phyloP scores from a whole-genome alignment of 2,888 invertebrate species.

The Diachrysia chrysitis region DNA sequence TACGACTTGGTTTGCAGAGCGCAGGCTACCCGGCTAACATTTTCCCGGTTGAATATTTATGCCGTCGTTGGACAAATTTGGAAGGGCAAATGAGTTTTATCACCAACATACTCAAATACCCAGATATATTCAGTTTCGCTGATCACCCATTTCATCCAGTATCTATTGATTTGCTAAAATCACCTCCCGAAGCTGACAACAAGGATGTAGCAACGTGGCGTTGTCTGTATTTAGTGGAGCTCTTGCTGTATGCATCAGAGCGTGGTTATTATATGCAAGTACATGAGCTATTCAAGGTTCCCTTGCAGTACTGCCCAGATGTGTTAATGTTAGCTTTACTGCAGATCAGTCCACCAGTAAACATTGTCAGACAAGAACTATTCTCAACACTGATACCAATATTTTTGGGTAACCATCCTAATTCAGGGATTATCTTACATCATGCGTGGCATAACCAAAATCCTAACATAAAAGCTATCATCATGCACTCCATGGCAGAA shows the following conservation, averaged over 20 bases:
- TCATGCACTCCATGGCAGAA: constrained; percentile 99
- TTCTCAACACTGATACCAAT: constrained; percentile 96
- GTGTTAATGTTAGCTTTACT: constrained; percentile 96
- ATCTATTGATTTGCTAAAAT: constrained; percentile 96
- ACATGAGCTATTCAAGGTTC: constrained; percentile 97
- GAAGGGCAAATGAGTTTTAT: constrained; percentile 98
- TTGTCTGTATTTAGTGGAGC: constrained; percentile 96
- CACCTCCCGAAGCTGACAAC: constrained; percentile 97
- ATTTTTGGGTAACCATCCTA: constrained; percentile 98
- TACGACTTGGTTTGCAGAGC: constrained; percentile 94
- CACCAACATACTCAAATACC: constrained; percentile 95
- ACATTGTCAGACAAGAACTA: constrained; percentile 95
- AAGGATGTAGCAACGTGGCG: constrained; percentile 98
- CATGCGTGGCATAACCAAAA: constrained; percentile 98
- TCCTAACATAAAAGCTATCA: constrained; percentile 92
- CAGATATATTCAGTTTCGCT: constrained; percentile 98
- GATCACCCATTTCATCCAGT: constrained; percentile 97
- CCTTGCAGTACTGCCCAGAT: constrained; percentile 98
- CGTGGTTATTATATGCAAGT: constrained; percentile 95
- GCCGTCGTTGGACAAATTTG: constrained; percentile 97
- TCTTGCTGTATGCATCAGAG: constrained; percentile 95
- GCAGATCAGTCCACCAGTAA: constrained; percentile 95
- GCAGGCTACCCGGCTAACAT: constrained; percentile 92
- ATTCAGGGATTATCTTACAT: constrained; percentile 98
- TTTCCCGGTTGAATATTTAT: constrained; percentile 97